A percentile compares a stretch with the other conserved stretches of the same genome.
These are phyloP conservation scores for Uloborus plumipes DNA, from an alignment of 2,888 invertebrate genomes.

Conservation along the genomic window DNA sequence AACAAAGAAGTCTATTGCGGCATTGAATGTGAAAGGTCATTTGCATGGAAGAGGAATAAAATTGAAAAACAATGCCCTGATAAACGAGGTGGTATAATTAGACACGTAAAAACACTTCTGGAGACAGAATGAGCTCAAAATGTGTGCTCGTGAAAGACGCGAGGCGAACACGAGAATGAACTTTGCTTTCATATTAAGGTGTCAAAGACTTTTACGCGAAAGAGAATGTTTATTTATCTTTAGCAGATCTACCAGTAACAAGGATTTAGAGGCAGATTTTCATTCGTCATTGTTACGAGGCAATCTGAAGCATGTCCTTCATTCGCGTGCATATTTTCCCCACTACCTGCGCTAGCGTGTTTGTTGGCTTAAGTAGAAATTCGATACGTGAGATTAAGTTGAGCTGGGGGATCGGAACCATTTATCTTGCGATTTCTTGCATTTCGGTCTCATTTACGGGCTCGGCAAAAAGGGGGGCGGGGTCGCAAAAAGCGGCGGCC, in stretches of 20 bases:
- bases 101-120: no score
- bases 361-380: constrained; percentile 39
- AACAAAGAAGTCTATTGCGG: no score
- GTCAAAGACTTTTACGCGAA: no score
- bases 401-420: constrained; percentile 44
- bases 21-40: no score
- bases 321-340: constrained; percentile 58
- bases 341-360: constrained; percentile 26
- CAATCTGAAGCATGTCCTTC: constrained; percentile 55
- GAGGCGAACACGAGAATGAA: constrained; percentile 52
- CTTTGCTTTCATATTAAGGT: constrained; percentile 12
- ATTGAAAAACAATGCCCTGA: no score
- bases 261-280: constrained; percentile 50
- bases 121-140: no score
- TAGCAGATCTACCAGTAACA: background rate
- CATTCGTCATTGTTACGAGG: constrained; percentile 54
- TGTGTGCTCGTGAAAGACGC: no score
- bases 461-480: constrained; percentile 5
- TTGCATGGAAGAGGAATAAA: no score
- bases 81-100: no score
- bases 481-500: constrained; percentile 59
- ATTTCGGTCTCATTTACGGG: background rate
- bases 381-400: constrained; percentile 36
- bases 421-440: constrained; percentile 50
- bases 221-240: no score